phyloP scores from a whole-genome alignment of 2,888 invertebrate species.

The Ennomos erosarius region DNA sequence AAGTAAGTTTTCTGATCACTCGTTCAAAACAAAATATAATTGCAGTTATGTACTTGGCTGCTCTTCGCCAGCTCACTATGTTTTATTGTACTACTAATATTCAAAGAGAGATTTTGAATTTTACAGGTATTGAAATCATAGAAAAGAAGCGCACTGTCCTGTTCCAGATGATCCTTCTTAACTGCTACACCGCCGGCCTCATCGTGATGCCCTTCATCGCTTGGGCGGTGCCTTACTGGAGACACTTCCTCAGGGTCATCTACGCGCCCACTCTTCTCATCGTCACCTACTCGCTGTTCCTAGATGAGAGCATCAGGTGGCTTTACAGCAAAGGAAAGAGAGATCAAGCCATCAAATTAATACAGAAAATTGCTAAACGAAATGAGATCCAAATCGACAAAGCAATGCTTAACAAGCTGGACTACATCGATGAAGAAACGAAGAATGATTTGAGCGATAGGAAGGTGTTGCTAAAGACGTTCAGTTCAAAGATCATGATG shows the following conservation, averaged over 20 bases:
- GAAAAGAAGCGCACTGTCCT: slow-evolving; percentile 72
- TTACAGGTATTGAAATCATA: slow-evolving; percentile 75
- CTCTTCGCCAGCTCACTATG: too few relatives aligned
- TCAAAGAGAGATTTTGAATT: not conserved
- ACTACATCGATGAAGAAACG: slow-evolving; percentile 64
- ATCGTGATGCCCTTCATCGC: slow-evolving; percentile 76
- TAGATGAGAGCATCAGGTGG: slow-evolving; percentile 80
- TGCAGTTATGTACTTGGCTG: too few relatives aligned
- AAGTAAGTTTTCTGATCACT: slow-evolving; percentile 54
- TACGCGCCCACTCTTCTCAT: slow-evolving; percentile 75
- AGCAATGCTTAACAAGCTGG: slow-evolving; percentile 57
- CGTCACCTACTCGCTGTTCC: slow-evolving; percentile 68
- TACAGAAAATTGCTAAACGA: slow-evolving; percentile 70
- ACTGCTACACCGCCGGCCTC: slow-evolving; percentile 73
- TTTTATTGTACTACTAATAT: too few relatives aligned
- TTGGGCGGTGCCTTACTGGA: slow-evolving; percentile 77
- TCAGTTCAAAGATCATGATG: slow-evolving; percentile 74
- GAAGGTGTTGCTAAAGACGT: slow-evolving; percentile 68
- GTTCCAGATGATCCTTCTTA: slow-evolving; percentile 76
- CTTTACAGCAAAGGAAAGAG: slow-evolving; percentile 74
- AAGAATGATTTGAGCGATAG: slow-evolving; percentile 57
- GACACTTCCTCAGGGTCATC: slow-evolving; percentile 71
- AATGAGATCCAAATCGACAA: slow-evolving; percentile 66
- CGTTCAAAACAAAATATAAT: too few relatives aligned
- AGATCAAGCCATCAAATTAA: slow-evolving; percentile 61